phyloP scores from a whole-genome alignment of 2,888 invertebrate genomes.

The Pediacus dermestoides region DNA sequence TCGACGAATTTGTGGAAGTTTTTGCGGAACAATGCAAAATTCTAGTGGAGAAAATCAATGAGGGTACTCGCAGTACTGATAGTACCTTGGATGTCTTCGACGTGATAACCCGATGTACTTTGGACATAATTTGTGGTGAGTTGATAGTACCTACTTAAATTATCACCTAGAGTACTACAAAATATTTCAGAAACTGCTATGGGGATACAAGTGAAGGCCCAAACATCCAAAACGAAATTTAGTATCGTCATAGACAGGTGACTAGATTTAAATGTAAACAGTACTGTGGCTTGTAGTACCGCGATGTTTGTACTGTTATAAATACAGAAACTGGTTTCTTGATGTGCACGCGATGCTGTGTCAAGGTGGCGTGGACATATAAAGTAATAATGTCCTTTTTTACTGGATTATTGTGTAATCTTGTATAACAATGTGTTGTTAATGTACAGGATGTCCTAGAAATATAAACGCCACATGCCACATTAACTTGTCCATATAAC shows the following conservation, averaged over 20 bases:
- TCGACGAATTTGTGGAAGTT: constrained; percentile 60
- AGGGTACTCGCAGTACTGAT: constrained; percentile 43
- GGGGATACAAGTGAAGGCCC: constrained; percentile 63
- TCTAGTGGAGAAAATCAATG: constrained; percentile 50
- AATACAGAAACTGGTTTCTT: too few species aligned
- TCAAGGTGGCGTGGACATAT: too few species aligned
- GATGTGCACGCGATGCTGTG: too few species aligned
- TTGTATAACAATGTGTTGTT: too few species aligned
- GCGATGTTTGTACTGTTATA: too few species aligned
- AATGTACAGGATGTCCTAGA: too few species aligned
- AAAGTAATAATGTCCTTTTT: too few species aligned
- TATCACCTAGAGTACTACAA: too few species aligned
- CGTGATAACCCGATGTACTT: constrained; percentile 56
- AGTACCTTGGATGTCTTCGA: constrained; percentile 58
- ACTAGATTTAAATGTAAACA: constrained; percentile 14
- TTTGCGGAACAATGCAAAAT: constrained; percentile 58
- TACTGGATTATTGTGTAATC: too few species aligned
- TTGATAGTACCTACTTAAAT: constrained; percentile 2
- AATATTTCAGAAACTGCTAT: constrained; percentile 62
- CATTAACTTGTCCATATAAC: too few species aligned
- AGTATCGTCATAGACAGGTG: constrained; percentile 31
- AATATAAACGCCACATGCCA: too few species aligned
- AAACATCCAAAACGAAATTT: constrained; percentile 57
- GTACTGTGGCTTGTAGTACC: too few species aligned
- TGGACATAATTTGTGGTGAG: constrained; percentile 62